Conservation (phyloP, 2,888 invertebrate genomes). For the Spodoptera exigua region DNA sequence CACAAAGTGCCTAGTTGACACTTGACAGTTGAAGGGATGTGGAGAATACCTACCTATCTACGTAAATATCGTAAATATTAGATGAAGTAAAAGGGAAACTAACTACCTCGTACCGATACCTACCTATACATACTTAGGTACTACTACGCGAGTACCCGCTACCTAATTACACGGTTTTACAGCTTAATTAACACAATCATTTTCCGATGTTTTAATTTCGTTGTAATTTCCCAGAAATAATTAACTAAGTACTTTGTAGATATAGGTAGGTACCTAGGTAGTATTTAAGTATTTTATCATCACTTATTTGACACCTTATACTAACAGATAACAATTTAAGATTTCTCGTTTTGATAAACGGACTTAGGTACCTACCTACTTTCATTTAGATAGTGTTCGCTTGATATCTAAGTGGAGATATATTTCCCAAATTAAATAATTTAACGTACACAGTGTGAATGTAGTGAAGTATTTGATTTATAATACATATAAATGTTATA, state of each 20-base stretch:
- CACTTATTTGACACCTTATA: conserved; percentile 37
- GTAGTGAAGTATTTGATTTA: conserved; percentile 41
- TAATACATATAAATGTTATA: conserved; percentile 46
- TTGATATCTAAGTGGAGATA: conserved; percentile 12
- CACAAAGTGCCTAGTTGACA: conserved; percentile 23
- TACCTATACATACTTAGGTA: not conserved
- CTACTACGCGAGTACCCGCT: conserved; percentile 7
- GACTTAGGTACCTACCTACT: conserved; percentile 19
- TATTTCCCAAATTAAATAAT: conserved; percentile 33
- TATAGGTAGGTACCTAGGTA: conserved; percentile 12
- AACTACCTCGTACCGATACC: not conserved
- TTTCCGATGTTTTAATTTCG: conserved; percentile 10
- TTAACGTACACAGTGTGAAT: conserved; percentile 17
- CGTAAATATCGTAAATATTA: conserved; percentile 13
- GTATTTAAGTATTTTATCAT: conserved; percentile 27
- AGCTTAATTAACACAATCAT: conserved; percentile 21
- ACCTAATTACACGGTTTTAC: conserved; percentile 12
- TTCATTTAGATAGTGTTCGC: conserved; percentile 17
- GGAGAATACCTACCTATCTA: not conserved
- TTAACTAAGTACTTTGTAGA: conserved; percentile 17
- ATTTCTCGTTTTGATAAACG: conserved; percentile 43
- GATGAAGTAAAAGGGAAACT: not conserved
- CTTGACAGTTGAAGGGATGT: conserved; percentile 17
- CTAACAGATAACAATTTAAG: conserved; percentile 43
- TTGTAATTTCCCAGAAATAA: conserved; percentile 21